These are phyloP conservation scores for Drosophila mimetica DNA, from an alignment of 2,888 invertebrate genomes.

Conservation along the genomic window DNA sequence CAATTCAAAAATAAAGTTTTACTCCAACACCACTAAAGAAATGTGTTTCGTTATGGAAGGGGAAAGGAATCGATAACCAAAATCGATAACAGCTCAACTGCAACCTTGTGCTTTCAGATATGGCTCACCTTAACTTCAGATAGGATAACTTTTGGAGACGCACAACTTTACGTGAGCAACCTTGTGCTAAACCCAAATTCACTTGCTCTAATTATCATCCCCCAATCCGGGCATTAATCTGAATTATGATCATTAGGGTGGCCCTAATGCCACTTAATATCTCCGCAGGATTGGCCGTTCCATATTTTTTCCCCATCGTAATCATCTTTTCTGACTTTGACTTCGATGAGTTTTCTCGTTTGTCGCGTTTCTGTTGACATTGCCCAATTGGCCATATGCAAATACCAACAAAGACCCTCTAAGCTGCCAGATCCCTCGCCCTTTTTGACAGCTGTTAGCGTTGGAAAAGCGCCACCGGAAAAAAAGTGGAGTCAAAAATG, in stretches of 20 bases:
- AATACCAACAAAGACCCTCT: constrained; percentile 51
- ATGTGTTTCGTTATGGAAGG: background rate
- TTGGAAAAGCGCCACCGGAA: constrained; percentile 1
- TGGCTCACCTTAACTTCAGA: background rate
- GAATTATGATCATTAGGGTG: constrained; percentile 19
- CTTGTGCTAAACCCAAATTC: background rate
- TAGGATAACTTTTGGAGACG: background rate
- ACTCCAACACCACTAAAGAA: constrained; percentile 65
- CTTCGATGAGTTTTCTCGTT: constrained; percentile 29
- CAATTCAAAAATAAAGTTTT: constrained; percentile 67
- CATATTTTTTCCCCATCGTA: constrained; percentile 15
- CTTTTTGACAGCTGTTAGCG: constrained; percentile 13
- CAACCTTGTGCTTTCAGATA: background rate
- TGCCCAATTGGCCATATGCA: constrained; percentile 75
- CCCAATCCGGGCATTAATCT: constrained; percentile 7
- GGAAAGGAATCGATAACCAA: background rate
- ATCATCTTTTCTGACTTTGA: constrained; percentile 38
- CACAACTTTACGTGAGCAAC: background rate
- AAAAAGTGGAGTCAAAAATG: constrained; percentile 53
- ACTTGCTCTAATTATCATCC: constrained; percentile 16
- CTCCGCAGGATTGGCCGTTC: constrained; percentile 1
- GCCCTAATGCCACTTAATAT: constrained; percentile 12
- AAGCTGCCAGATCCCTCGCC: constrained; percentile 11
- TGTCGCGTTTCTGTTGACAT: constrained; percentile 58
- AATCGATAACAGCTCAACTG: background rate